Evolutionary conservation across 2,888 invertebrate species (phyloP), one percentile per base, ranked within the genome.

Genomic region (Ectemnius lituratus): DNA sequence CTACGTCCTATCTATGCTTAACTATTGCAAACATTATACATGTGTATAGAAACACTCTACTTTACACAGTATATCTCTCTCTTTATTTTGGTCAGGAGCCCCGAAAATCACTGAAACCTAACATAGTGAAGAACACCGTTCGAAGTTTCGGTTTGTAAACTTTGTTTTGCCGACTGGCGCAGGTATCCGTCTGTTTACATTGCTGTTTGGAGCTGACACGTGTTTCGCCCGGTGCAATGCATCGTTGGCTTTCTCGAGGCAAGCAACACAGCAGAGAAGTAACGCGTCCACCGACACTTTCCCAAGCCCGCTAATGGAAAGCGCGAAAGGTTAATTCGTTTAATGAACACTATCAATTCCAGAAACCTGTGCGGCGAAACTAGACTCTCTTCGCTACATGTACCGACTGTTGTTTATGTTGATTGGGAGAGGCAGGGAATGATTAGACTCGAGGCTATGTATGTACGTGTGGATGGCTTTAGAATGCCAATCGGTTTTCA

Each of bases 21-120:
- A 1, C 37, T 4, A 37, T 37, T 0, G 64, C 63, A 70, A 73
- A 70, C 60, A 87, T 88, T 85, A 84, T 83, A 83, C 81, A 23
- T 23, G 3, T 23, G 23, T 23, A 23, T 23, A 57, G 16, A 62
- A 18, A 23, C 52, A 13, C 16, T 62, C 63, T 74, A 63, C 61
- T 23, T n/a, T 46, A 61, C 57, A 75, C 79, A 75, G 70, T 77
- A 69, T 65, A 66, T 63, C 46, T 58, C 62, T 58, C 62, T 47
- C 64, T 58, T 23, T 28, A 56, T 62, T 52, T 52, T 37, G 37
- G 8, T 11, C 8, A 8, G 8, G 37, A 37, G 37, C 6, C 37
- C 8, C 37, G 37, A 11, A 37, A 37, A 37, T 37, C 8, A 11
- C 3, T 8, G 11, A 2, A 37, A 6, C 11, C 2, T 37, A 5